A percentile compares a stretch with the other conserved stretches of the same genome.
Evolutionary conservation across 2,797 vertebrate genomes (phyloP).

Genomic region (Melanotaenia trifasciata): DNA sequence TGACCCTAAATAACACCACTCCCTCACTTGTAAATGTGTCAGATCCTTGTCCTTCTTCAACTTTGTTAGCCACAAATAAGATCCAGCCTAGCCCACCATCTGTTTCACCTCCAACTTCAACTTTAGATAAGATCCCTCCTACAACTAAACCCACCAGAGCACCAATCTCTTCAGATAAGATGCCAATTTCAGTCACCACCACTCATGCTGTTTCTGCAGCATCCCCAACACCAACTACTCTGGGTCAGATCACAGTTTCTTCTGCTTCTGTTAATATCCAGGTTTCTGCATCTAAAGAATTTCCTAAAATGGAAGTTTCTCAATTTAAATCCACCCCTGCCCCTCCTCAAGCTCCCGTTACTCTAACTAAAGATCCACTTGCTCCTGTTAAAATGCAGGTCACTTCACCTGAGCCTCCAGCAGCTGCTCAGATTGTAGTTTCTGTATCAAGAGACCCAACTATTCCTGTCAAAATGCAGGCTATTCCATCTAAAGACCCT

Average conservation of each 20-base stretch:
- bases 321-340: slow-evolving; percentile 6
- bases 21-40: slow-evolving; percentile 28
- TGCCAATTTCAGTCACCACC: slow-evolving; percentile 20
- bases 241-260: slow-evolving; percentile 33
- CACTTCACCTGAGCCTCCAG: slow-evolving; percentile 3
- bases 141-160: slow-evolving; percentile 27
- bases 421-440: not conserved
- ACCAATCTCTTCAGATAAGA: slow-evolving; percentile 50
- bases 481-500: slow-evolving; percentile 10
- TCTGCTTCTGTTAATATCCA: slow-evolving; percentile 12
- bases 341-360: slow-evolving; percentile 2
- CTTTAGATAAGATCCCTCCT: slow-evolving; percentile 46
- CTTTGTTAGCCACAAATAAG: slow-evolving; percentile 29
- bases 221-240: slow-evolving; percentile 26
- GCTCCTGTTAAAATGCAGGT: not conserved
- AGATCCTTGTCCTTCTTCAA: slow-evolving; percentile 20
- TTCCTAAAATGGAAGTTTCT: slow-evolving; percentile 12
- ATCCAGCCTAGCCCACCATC: slow-evolving; percentile 34
- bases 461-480: slow-evolving; percentile 2
- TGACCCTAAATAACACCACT: slow-evolving; percentile 44
- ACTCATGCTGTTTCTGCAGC: slow-evolving; percentile 28
- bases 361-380: not conserved
- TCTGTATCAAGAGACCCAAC: slow-evolving; percentile 7
- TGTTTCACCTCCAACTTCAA: slow-evolving; percentile 35
- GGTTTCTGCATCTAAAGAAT: slow-evolving; percentile 27